A percentile compares a stretch with the other conserved stretches of the same genome.
Evolutionary conservation across 2,888 invertebrate species (phyloP).

Genomic region (Thera britannica): DNA sequence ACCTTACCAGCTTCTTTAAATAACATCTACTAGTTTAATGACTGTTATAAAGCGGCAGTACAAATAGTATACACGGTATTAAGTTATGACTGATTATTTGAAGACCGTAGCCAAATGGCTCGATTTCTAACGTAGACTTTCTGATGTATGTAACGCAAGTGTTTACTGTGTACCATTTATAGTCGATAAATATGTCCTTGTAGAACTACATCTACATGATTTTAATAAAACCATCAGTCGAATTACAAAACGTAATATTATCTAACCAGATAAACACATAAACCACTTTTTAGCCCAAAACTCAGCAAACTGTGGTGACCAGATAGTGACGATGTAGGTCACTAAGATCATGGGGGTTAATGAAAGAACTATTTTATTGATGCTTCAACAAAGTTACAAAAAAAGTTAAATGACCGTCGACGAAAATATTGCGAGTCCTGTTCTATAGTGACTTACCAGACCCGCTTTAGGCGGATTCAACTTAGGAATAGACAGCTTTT

Average conservation of each 20-base stretch:
- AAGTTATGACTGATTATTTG: slow-evolving; percentile 70
- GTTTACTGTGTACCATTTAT: slow-evolving; percentile 46
- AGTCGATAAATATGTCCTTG: slow-evolving; percentile 38
- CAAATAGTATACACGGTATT: slow-evolving; percentile 31
- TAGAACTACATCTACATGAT: neutral
- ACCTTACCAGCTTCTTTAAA: slow-evolving; percentile 8
- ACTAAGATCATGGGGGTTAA: too few relatives aligned
- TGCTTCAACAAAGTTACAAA: neutral
- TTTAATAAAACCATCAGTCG: neutral
- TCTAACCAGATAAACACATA: neutral
- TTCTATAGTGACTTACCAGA: slow-evolving; percentile 68
- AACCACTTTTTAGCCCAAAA: too few relatives aligned
- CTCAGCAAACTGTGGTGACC: too few relatives aligned
- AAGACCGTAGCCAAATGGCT: slow-evolving; percentile 69
- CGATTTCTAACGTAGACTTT: slow-evolving; percentile 69
- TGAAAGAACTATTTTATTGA: neutral
- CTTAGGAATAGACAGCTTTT: slow-evolving; percentile 60
- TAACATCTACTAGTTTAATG: neutral
- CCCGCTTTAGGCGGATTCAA: slow-evolving; percentile 51
- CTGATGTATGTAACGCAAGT: slow-evolving; percentile 72
- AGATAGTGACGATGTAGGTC: too few relatives aligned
- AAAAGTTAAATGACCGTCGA: slow-evolving; percentile 49
- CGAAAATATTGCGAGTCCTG: slow-evolving; percentile 22
- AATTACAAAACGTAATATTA: neutral
- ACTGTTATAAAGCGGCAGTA: slow-evolving; percentile 39